Percentiles rank a stretch among this genome's conserved stretches.
phyloP scores from a whole-genome alignment of 2,797 vertebrate species.

The Onychomys arenicola region DNA sequence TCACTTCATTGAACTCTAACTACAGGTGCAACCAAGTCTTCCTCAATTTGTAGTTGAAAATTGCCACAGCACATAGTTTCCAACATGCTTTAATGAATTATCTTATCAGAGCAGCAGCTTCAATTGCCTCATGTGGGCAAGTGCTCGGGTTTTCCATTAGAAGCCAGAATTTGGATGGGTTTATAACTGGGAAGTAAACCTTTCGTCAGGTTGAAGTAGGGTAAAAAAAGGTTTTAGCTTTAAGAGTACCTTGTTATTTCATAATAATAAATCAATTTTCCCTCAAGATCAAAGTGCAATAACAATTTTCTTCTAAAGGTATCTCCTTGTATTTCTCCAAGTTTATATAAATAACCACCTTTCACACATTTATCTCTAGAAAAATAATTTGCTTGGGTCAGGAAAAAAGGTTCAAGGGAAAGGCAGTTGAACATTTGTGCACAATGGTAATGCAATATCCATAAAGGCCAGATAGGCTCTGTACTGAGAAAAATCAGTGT shows the following conservation, averaged over 20 bases:
- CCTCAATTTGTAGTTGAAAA: constrained; percentile 64
- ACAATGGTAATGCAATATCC: constrained; percentile 46
- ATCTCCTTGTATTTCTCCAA: constrained; percentile 64
- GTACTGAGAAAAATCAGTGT: background rate
- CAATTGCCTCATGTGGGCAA: constrained; percentile 28
- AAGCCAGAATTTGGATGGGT: constrained; percentile 40
- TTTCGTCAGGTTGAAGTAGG: constrained; percentile 65
- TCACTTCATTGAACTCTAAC: constrained; percentile 71
- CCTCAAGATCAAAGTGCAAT: constrained; percentile 80
- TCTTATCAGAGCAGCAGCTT: constrained; percentile 48
- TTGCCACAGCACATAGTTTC: constrained; percentile 33
- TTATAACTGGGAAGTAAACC: constrained; percentile 76
- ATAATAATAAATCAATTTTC: constrained; percentile 84
- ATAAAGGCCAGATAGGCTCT: constrained; percentile 14
- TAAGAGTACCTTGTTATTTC: constrained; percentile 79
- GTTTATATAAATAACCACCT: constrained; percentile 73
- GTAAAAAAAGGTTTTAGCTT: constrained; percentile 75
- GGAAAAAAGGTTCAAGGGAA: constrained; percentile 58
- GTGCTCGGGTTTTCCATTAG: constrained; percentile 74
- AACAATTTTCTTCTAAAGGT: constrained; percentile 76
- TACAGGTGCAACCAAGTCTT: constrained; percentile 68
- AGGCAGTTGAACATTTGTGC: constrained; percentile 57
- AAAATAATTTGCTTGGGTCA: constrained; percentile 62
- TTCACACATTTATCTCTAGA: constrained; percentile 70
- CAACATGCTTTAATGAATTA: constrained; percentile 69